Base-by-base conservation (phyloP, 1,140 invertebrate genomes). In the Ceratitis capitata region DNA sequence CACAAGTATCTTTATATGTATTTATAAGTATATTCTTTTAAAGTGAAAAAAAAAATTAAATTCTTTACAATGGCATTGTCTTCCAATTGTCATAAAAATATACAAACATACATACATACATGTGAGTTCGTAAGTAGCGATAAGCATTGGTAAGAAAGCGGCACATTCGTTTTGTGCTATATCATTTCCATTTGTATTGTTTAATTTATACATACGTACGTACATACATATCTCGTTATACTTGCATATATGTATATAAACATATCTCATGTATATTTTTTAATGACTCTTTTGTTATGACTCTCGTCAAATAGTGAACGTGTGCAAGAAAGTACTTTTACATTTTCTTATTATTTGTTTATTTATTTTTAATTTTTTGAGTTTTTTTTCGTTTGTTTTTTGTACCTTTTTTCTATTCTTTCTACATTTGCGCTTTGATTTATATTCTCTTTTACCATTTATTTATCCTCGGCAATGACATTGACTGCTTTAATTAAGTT, bases 401-500 rank as follows among this genome's bases (percentile, higher is more conserved):
- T 42, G 19, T n/a, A n/a, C n/a, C n/a, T n/a, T n/a, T 16, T 29
- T 83, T 83, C 32, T 29, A 69, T 83, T 35, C 49, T 83, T 9
- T 49, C 7, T 78, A 29, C n/a, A n/a, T n/a, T n/a, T n/a, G n/a
- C n/a, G n/a, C n/a, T n/a, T n/a, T n/a, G n/a, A n/a, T 29, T n/a
- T 69, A 32, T 69, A 23, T 29, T 69, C 3, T 78, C 16, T 83
- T 12, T 83, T 53, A 26, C 47, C 19, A 78, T 78, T 78, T n/a
- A n/a, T n/a, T 78, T 23, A 39, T 14, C 39, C 69, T 45, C 69
- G 69, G 23, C 69, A 78, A 78, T 78, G 69, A 78, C 69, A 78
- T 78, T 78, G 69, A 42, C 69, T 78, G 69, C 35, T 78, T 78
- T 78, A 78, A 78, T 78, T 78, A 78, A 78, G 69, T 78, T 78